phyloP scores from a whole-genome alignment of 2,888 invertebrate genomes.

The Sussaba pulchella region DNA sequence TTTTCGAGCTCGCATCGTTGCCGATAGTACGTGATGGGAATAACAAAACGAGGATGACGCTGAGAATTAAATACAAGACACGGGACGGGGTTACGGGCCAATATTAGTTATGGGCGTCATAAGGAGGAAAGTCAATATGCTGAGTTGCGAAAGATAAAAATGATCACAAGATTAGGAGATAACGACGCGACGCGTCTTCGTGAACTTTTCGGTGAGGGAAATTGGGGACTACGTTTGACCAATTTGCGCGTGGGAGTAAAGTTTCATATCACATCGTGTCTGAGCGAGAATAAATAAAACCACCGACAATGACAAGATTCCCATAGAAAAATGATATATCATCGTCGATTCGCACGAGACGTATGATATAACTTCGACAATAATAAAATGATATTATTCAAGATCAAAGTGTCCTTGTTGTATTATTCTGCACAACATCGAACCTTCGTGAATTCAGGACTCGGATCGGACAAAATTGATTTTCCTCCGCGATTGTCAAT shows the following conservation, averaged over 20 bases:
- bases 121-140: not conserved
- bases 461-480: too few species aligned
- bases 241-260: not conserved
- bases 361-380: too few species aligned
- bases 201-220: not conserved
- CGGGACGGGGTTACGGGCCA: not conserved
- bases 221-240: not conserved
- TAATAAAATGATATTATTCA: too few species aligned
- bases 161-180: not conserved
- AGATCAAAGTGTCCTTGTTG: too few species aligned
- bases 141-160: constrained; percentile 21
- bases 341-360: too few species aligned
- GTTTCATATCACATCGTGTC: not conserved
- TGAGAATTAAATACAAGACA: constrained; percentile 12
- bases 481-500: too few species aligned
- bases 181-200: not conserved
- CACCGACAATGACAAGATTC: too few species aligned
- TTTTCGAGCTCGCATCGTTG: not conserved
- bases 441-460: too few species aligned
- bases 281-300: not conserved
- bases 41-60: not conserved
- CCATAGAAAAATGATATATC: too few species aligned
- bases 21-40: constrained; percentile 30
- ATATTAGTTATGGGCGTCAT: constrained; percentile 19
- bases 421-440: too few species aligned